Base-by-base conservation (phyloP, 2,113 vertebrate species). In the Ciconia maguari region DNA sequence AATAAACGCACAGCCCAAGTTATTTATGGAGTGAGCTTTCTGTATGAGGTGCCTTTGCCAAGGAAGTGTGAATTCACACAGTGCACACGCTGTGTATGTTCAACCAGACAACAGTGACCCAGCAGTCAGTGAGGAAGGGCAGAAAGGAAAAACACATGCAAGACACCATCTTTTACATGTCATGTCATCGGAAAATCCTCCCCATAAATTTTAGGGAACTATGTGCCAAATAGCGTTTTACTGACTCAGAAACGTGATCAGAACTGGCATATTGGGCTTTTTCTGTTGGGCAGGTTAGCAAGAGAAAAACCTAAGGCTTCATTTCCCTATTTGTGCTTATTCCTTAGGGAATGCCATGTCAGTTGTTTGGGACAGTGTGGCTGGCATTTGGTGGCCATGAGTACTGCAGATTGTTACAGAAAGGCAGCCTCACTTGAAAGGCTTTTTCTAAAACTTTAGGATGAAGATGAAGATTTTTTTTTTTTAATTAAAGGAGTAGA, bases 1-100 rank as follows among this genome's bases (percentile, higher is more conserved):
- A 97, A 97, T 97, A 97, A 98, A 98, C 44, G 98, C 95, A 96
- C 94, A 87, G 95, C 52, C 21, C 72, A 32, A 79, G 86, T 98
- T 98, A 98, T 98, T 98, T 98, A 98, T 97, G 94, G 95, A 89
- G 82, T 91, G 82, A 97, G 94, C 95, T 97, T 94, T 97, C 95
- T 90, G 84, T 72, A 75, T 71, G 94, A 93, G 90, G 87, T 93
- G 95, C 92, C 96, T 98, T 97, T 97, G 94, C 97, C 96, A 95
- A 70, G 88, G 80, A 94, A 97, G 83, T 86, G 93, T 94, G 96
- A 97, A 94, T 96, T 90, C 94, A 96, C 96, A 94, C 85, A 90
- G 81, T 25, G 69, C 94, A 94, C 95, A 90, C 16, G 25, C 94
- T 91, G 85, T 49, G 64, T 57, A 71, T 54, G 79, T 96, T 94